Base-by-base conservation (phyloP, 2,888 invertebrate species). In the Brachynemurus nebulosus region DNA sequence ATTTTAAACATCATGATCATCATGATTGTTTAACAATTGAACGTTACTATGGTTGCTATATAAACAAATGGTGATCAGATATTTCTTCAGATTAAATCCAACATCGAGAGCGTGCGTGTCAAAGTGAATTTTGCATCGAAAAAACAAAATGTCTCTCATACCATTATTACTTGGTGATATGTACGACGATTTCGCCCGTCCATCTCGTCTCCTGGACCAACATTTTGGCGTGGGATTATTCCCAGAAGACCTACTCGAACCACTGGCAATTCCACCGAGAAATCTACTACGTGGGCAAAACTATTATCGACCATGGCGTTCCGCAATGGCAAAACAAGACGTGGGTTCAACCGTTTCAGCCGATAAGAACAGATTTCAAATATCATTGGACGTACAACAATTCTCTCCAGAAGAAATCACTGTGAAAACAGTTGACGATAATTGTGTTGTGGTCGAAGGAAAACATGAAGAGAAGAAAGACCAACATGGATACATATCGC, bases 351-450 rank as follows among this genome's bases (percentile, higher is more conserved):
- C 69, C 46, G 63, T 76, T 4, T 67, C 70, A 47, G 59, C 67
- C 12, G 74, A 75, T 53, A 71, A 74, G 9, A 74, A 78, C 53
- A 76, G 76, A 47, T 78, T 76, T 46, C 76, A 78, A 57, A 76
- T 79, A 11, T 74, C 71, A 53, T 63, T 84, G 52, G 83, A 85
- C 56, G 80, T 85, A 1, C 73, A 66, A 51, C 66, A 68, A 54
- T 70, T 69, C 54, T 59, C 60, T 50, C 69, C 69, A 40, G 64
- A 68, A 9, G 69, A 70, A 51, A 62, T 70, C 48, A 59, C 59
- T 33, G 67, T 70, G 49, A 70, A 69, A 53, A 59, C 59, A 2
- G 61, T 66, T 30, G 54, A 58, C 47, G 66, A 64, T 50, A 63
- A 66, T 48, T 56, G 58, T 49, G 57, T 70, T 37, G 59, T 66